Percentiles rank a stretch among this genome's conserved stretches.
These are phyloP conservation scores for Glareola pratincola DNA, from an alignment of 2,113 vertebrate genomes.

Conservation along the genomic window DNA sequence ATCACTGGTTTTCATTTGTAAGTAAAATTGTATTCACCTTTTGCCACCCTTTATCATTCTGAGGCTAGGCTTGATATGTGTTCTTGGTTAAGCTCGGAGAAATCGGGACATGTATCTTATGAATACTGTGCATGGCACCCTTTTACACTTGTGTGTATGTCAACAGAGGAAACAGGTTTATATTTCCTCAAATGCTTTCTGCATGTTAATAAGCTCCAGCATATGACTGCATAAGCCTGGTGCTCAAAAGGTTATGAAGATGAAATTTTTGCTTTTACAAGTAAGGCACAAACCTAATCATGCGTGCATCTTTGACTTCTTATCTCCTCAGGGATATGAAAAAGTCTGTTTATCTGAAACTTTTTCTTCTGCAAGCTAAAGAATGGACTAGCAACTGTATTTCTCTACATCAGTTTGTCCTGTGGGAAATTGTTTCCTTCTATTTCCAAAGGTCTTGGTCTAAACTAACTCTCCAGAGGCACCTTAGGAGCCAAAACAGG, in stretches of 20 bases:
- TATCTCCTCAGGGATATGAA: background rate
- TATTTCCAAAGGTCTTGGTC: background rate
- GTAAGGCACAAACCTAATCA: background rate
- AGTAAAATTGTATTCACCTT: constrained; percentile 49
- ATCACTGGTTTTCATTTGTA: constrained; percentile 53
- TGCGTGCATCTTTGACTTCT: background rate
- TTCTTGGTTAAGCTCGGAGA: constrained; percentile 2
- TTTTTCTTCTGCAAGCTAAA: background rate
- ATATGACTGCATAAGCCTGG: background rate
- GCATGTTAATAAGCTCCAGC: background rate
- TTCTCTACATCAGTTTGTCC: background rate
- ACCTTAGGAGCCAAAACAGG: background rate
- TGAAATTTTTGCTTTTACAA: background rate
- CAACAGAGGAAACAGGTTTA: background rate
- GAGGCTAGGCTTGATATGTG: background rate
- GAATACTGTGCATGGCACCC: background rate
- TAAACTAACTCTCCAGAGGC: background rate
- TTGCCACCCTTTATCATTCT: constrained; percentile 45
- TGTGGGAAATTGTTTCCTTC: background rate
- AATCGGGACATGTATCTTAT: background rate
- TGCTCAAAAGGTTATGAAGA: background rate
- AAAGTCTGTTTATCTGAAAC: background rate
- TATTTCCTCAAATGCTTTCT: background rate
- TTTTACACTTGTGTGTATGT: background rate
- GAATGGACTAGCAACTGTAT: background rate